A percentile compares a stretch with the other conserved stretches of the same genome.
phyloP scores from a whole-genome alignment of 2,113 vertebrate species.

The Rhombomys opimus region DNA sequence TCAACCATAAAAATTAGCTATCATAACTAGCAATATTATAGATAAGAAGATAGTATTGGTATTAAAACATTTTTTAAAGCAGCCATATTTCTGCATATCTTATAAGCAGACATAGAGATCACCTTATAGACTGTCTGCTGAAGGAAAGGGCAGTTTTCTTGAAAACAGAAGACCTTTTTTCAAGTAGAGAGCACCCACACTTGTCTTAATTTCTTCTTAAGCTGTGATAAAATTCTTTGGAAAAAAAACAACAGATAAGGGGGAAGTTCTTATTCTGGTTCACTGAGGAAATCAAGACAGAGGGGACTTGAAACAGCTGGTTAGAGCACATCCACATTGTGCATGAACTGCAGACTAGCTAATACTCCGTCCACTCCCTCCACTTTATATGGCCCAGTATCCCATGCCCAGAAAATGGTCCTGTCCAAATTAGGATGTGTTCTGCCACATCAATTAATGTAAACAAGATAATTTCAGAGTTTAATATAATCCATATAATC shows the following conservation, averaged over 20 bases:
- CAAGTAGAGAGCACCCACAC: not conserved
- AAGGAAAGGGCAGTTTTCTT: not conserved
- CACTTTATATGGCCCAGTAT: not conserved
- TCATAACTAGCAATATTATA: not conserved
- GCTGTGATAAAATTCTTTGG: not conserved
- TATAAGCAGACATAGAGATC: not conserved
- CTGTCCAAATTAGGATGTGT: not conserved
- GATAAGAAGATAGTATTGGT: not conserved
- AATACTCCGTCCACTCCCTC: not conserved
- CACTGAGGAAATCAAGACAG: not conserved
- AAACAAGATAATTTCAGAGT: not conserved
- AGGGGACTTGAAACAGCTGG: not conserved
- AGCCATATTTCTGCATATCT: not conserved
- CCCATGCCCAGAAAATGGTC: not conserved
- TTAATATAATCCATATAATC: not conserved
- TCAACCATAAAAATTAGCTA: not conserved
- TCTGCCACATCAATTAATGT: not conserved
- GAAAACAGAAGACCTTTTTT: not conserved
- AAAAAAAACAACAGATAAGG: not conserved
- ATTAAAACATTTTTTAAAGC: not conserved
- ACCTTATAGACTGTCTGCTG: not conserved
- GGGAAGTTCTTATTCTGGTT: not conserved
- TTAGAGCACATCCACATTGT: not conserved
- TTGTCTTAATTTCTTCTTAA: not conserved
- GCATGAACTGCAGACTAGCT: not conserved